Evolutionary conservation across 2,888 invertebrate genomes (phyloP), one percentile per base, ranked within the genome.

Genomic region (Amphipyra tragopoginis): DNA sequence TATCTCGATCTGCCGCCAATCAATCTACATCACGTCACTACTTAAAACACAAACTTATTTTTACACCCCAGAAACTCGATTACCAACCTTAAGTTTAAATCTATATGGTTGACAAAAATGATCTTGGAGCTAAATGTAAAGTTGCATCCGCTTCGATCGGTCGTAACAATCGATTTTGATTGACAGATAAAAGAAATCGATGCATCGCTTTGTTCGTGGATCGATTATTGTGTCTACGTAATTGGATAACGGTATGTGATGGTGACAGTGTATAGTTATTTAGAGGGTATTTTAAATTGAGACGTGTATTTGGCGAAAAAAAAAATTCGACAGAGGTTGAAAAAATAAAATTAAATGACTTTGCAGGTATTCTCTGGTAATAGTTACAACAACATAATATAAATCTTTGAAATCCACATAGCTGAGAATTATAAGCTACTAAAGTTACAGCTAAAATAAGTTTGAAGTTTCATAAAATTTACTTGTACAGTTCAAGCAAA

Each of bases 101-200:
- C 0, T 0, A 40, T 67, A 78, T 47, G 47, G 75, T 45, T 42
- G 50, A 54, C 10, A 1, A 3, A 51, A 5, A 1, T 10, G 13
- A 34, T 6, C 2, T n/a, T 39, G 13, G 2, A 5, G 6, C 44
- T 14, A 56, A 34, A 43, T 26, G 7, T 34, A 70, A 65, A 42
- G 4, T 75, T 67, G 79, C 42, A 10, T 26, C 53, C 47, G 47
- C 65, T 70, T 76, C 81, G 84, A 86, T 88, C 80, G 83, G 80
- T 86, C 87, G 82, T 81, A 85, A 88, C 90, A 91, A 90, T 91
- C 87, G 86, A 84, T 81, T 85, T 90, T 92, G 91, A 92, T 89
- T 92, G 91, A 91, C 92, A 85, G 88, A 90, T 91, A 90, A 91
- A 92, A 91, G 90, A 91, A 90, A 79, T 79, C 87, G 84, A 83